Base-by-base conservation (phyloP, 2,113 vertebrate species). In the Colius striatus region DNA sequence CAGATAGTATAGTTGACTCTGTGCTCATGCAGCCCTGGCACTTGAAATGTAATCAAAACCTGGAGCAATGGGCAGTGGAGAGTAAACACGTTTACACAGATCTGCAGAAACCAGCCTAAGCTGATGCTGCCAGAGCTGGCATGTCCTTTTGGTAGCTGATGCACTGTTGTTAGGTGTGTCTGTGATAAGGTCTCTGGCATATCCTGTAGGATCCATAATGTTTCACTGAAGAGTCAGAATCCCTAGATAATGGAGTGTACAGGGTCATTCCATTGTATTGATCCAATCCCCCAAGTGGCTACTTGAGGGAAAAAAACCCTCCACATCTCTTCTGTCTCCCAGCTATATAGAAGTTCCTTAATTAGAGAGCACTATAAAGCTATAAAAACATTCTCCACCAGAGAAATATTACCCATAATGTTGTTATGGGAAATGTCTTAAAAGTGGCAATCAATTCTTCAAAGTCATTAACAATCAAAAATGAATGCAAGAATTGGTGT, bases 391-490 rank as follows among this genome's bases (percentile, higher is more conserved):
- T 43, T 78, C 26, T 93, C 34, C 78, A 79, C 72, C 38, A 83
- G 81, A 79, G 84, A 79, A 73, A 4, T 70, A 91, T 50, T 93
- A 84, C 60, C 53, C 48, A 47, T 81, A 41, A 84, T 65, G 36
- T 68, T 90, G 38, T 87, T 93, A 53, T 75, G 88, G 79, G 80
- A 95, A 93, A 82, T 81, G 47, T 60, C 41, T 90, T 78, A 72
- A 84, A 88, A 92, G 77, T 82, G 58, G 80, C 50, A 95, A 84
- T 90, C 83, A 82, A 25, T 84, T 90, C 67, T 54, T 70, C 58
- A 88, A 92, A 93, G 80, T 67, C 86, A 79, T 89, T 94, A 88
- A 45, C 61, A 84, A 47, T 62, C 30, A 34, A 81, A 96, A 94
- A 50, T 10, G 19, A 89, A 76, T 27, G 58, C 83, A 92, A 79